Conservation (phyloP, 2,888 invertebrate genomes). For the Drosophila rellima region DNA sequence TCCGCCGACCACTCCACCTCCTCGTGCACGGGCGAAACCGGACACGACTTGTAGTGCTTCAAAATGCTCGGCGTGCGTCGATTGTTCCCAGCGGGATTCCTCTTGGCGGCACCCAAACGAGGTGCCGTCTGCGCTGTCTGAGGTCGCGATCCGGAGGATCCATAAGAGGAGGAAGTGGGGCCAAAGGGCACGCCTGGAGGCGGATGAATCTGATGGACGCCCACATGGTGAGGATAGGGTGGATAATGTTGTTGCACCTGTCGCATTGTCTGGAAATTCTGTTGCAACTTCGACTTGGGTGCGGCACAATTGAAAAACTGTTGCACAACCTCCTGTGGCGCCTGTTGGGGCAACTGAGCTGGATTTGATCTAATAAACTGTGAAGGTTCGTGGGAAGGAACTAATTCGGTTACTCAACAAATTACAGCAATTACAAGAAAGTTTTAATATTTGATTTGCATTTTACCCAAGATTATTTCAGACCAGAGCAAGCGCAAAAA, state of each 20-base stretch:
- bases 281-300: constrained; percentile 85
- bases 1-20: constrained; percentile 89
- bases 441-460: constrained; percentile 19
- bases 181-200: constrained; percentile 82
- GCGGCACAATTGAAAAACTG: constrained; percentile 86
- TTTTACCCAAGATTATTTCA: constrained; percentile 61
- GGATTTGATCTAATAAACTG: constrained; percentile 72
- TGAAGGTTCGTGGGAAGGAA: constrained; percentile 73
- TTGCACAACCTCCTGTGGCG: constrained; percentile 33
- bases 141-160: constrained; percentile 12
- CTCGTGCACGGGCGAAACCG: constrained; percentile 93
- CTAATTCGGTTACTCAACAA: constrained; percentile 73
- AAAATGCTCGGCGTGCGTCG: constrained; percentile 87
- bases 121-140: constrained; percentile 47
- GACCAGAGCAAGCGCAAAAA: constrained; percentile 62
- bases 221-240: constrained; percentile 86
- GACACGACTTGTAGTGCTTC: constrained; percentile 91
- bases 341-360: constrained; percentile 10
- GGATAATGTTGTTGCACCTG: constrained; percentile 86
- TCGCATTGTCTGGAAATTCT: constrained; percentile 85
- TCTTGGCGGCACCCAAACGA: constrained; percentile 64
- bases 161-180: constrained; percentile 6
- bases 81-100: constrained; percentile 82
- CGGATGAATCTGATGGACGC: constrained; percentile 84
- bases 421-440: constrained; percentile 11